Base-by-base conservation (phyloP, 2,888 invertebrate genomes). In the Melanotus villosus region DNA sequence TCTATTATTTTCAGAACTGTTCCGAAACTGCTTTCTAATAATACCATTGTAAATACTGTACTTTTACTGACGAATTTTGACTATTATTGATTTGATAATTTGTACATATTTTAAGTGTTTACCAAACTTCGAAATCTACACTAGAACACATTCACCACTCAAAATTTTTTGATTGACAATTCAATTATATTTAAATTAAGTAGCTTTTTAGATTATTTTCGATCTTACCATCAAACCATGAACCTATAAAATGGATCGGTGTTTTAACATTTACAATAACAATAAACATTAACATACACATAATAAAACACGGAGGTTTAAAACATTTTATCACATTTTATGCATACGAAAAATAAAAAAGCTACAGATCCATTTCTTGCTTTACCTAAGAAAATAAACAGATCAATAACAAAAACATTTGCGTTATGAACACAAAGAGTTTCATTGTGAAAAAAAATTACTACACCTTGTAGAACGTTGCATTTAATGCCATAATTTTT, bases 41-140 rank as follows among this genome's bases (percentile, higher is more conserved):
- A 67, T 67, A 60, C 65, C 52, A 45, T 54, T 16, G 23, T 36
- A 60, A 67, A 67, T 67, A 67, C 66, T 67, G 66, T 14, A 26
- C 23, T 47, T 56, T 30, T 10, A 41, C 14, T 7, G 14, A 63
- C 18, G 9, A 41, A 58, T 41, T 34, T 26, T 26, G 38, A 58
- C 1, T 21, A 50, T 5, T 10, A 30, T 50, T n/a, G 47, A 34
- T 36, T n/a, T n/a, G n/a, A n/a, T n/a, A n/a, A 34, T 57, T 57
- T 21, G 57, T 36, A 57, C 19, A 57, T 6, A 10, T 41, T 58
- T 58, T 16, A 9, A 41, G 12, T 3, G 7, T 14, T 12, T 38
- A 36, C 18, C 38, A 18, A 58, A 43, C 10, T 21, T 18, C n/a
- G 38, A 7, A 6, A 43, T 30, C 21, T 4, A 58, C 12, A n/a